A percentile compares a stretch with the other conserved stretches of the same genome.
Conservation (phyloP, 1,140 invertebrate genomes). For the Drosophila murphyi region DNA sequence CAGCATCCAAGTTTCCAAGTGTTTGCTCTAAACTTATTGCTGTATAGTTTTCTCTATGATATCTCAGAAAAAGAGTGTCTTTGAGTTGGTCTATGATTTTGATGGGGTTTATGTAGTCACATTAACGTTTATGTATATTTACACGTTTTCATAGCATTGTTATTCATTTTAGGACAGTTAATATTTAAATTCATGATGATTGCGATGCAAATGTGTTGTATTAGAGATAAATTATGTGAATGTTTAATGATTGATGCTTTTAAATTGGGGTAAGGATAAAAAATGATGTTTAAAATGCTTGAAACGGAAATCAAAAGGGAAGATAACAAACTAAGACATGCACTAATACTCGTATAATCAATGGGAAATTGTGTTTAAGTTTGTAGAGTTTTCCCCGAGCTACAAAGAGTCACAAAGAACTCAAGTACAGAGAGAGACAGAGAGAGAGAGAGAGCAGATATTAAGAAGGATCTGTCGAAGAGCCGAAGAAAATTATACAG, state of each 20-base stretch:
- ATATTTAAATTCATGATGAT: conserved; percentile 44
- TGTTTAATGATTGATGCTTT: conserved; percentile 48
- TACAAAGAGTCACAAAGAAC: neutral
- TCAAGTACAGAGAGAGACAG: conserved; percentile 21
- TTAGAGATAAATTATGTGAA: conserved; percentile 37
- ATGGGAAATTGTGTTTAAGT: neutral
- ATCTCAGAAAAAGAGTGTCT: neutral
- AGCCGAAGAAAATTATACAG: conserved; percentile 14
- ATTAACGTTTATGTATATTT: conserved; percentile 63
- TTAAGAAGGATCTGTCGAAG: conserved; percentile 8
- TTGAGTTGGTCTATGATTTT: conserved; percentile 4
- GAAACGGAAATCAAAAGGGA: conserved; percentile 12
- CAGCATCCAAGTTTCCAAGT: neutral
- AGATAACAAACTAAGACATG: conserved; percentile 36
- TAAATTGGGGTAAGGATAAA: conserved; percentile 12
- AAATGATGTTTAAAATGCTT: conserved; percentile 23
- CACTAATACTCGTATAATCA: conserved; percentile 26
- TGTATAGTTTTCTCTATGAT: neutral
- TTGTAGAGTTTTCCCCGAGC: neutral
- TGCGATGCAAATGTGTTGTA: conserved; percentile 52
- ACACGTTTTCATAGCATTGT: conserved; percentile 62
- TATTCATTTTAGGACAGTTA: conserved; percentile 44
- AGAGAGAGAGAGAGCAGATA: conserved; percentile 13
- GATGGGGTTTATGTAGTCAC: conserved; percentile 5
- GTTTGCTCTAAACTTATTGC: too few species aligned